These are phyloP conservation scores for Leguminivora glycinivorella DNA, from an alignment of 1,140 invertebrate genomes.

Conservation along the genomic window DNA sequence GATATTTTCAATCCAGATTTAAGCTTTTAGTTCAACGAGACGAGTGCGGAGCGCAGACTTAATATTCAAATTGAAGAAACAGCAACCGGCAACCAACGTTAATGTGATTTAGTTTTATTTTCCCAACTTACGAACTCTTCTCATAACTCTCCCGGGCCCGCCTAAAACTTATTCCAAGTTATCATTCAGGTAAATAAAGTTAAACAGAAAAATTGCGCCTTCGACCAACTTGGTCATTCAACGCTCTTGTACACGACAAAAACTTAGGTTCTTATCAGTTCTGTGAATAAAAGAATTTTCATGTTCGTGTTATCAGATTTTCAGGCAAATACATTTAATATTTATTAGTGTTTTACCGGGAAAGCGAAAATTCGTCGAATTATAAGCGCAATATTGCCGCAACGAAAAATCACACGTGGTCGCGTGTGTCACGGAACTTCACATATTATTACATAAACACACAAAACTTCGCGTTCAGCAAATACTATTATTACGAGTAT, in stretches of 20 bases:
- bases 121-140: slow-evolving; percentile 47
- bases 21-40: slow-evolving; percentile 41
- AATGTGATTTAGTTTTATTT: slow-evolving; percentile 60
- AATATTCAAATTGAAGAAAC: slow-evolving; percentile 56
- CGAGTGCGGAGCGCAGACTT: slow-evolving; percentile 36
- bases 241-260: slow-evolving; percentile 43
- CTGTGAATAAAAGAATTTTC: slow-evolving; percentile 50
- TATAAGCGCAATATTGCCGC: slow-evolving; percentile 27
- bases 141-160: slow-evolving; percentile 35
- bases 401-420: slow-evolving; percentile 39
- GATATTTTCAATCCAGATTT: slow-evolving; percentile 29
- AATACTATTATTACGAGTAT: not conserved
- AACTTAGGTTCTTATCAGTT: slow-evolving; percentile 51
- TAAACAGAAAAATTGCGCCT: slow-evolving; percentile 46
- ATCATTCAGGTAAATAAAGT: slow-evolving; percentile 63
- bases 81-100: slow-evolving; percentile 51
- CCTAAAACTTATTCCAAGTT: slow-evolving; percentile 47
- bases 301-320: slow-evolving; percentile 41
- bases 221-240: slow-evolving; percentile 36
- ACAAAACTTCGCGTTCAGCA: not conserved
- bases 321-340: slow-evolving; percentile 31
- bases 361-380: slow-evolving; percentile 35
- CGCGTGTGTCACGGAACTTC: slow-evolving; percentile 44
- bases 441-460: slow-evolving; percentile 9
- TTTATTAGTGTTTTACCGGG: slow-evolving; percentile 39